Conservation (phyloP, 2,888 invertebrate species). For the Thumatha senex region DNA sequence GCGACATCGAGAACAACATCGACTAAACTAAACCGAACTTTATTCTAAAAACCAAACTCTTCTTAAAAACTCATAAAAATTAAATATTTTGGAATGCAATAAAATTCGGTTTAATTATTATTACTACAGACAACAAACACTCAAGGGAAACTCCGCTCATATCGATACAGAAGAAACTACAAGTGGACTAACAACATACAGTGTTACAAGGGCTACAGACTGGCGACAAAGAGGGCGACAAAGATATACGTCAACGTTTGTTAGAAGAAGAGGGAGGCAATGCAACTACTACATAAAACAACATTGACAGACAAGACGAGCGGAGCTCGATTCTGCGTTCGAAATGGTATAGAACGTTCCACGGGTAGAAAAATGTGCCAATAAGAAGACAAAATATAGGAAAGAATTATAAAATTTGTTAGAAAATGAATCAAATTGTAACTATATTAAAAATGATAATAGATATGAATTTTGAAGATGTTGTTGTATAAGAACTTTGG, state of each 20-base stretch:
- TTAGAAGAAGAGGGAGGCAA: constrained; percentile 77
- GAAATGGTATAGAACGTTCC: constrained; percentile 71
- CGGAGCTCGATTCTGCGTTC: constrained; percentile 70
- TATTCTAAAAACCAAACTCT: constrained; percentile 8
- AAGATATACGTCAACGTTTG: constrained; percentile 68
- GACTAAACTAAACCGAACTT: constrained; percentile 70
- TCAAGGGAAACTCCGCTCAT: constrained; percentile 71
- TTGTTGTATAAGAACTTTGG: background rate
- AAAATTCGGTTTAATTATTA: constrained; percentile 64
- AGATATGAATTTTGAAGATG: background rate
- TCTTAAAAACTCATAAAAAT: background rate
- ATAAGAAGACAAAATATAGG: constrained; percentile 21
- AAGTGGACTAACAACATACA: constrained; percentile 75
- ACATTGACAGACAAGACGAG: constrained; percentile 77
- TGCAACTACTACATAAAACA: constrained; percentile 81
- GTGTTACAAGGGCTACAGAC: constrained; percentile 71
- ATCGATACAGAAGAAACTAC: constrained; percentile 78
- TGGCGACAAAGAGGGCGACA: constrained; percentile 73
- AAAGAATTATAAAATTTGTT: background rate
- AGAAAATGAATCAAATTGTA: background rate
- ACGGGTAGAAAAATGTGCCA: constrained; percentile 28
- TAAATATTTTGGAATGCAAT: constrained; percentile 1
- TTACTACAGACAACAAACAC: constrained; percentile 75
- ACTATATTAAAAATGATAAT: background rate
- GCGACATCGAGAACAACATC: constrained; percentile 83